Conservation (phyloP, 1,140 invertebrate genomes). For the Mycetomoellerius zeteki region DNA sequence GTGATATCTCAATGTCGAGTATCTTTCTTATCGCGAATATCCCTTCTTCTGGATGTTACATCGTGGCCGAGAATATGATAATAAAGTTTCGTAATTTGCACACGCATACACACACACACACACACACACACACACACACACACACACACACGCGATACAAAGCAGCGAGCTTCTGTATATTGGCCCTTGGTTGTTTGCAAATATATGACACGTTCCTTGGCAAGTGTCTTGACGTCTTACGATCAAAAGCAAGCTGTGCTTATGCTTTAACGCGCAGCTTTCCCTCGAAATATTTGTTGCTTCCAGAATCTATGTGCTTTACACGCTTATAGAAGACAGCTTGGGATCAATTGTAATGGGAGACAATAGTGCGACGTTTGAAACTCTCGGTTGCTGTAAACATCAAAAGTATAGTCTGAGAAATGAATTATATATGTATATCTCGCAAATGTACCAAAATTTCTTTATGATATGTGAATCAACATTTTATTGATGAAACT, state of each 20-base stretch:
- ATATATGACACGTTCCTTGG: slow-evolving; percentile 60
- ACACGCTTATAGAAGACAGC: neutral
- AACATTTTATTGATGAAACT: neutral
- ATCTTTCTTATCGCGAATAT: slow-evolving; percentile 37
- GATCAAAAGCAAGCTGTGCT: slow-evolving; percentile 53
- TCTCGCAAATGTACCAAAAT: neutral
- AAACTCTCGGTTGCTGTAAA: neutral
- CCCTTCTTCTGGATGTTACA: slow-evolving; percentile 38
- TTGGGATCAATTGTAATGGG: neutral
- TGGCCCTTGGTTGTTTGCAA: slow-evolving; percentile 59
- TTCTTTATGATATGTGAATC: neutral
- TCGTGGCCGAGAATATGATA: neutral
- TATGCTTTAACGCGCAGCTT: slow-evolving; percentile 52
- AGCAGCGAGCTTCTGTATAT: slow-evolving; percentile 48
- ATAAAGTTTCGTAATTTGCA: slow-evolving; percentile 36
- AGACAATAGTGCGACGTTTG: neutral
- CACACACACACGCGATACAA: slow-evolving; percentile 31
- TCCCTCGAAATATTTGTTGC: slow-evolving; percentile 28
- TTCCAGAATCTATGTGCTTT: neutral
- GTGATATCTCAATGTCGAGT: slow-evolving; percentile 52
- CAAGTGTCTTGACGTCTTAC: slow-evolving; percentile 68
- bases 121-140: neutral
- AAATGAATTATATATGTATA: neutral
- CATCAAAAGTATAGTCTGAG: neutral
- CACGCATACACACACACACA: neutral